Evolutionary conservation across 2,113 vertebrate genomes (phyloP).

Genomic region (Bujurquina vittata): DNA sequence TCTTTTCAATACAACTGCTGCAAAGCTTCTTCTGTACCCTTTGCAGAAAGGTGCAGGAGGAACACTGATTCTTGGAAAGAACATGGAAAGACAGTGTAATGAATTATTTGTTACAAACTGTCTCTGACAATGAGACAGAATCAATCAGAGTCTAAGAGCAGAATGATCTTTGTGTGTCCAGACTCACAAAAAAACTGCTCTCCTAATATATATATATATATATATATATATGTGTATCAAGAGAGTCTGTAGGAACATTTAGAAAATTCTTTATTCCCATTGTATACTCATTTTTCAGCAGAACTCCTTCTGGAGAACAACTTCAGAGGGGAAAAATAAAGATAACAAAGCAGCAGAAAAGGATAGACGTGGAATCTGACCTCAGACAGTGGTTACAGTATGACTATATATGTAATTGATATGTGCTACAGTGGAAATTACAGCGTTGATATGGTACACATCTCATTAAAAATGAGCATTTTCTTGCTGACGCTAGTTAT

Average conservation of each 20-base stretch:
- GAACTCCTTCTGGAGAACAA: too few relatives aligned
- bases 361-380: background rate
- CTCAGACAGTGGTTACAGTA: background rate
- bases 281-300: too few relatives aligned
- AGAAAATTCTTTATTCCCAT: too few relatives aligned
- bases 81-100: background rate
- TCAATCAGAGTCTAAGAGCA: background rate
- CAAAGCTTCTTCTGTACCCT: background rate
- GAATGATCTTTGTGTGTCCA: background rate
- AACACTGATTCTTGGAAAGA: background rate
- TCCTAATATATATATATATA: too few relatives aligned
- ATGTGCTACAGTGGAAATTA: background rate
- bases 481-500: constrained; percentile 3
- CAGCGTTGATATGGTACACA: background rate
- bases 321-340: too few relatives aligned
- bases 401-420: background rate
- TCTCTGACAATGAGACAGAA: background rate
- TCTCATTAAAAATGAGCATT: background rate
- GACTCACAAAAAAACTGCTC: too few relatives aligned
- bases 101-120: background rate
- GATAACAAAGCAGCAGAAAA: background rate
- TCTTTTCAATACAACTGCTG: background rate
- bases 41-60: background rate
- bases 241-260: too few relatives aligned
- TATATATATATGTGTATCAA: too few relatives aligned